Conservation (phyloP, 92 coral and sea anemone genomes). For the Scolanthus callimorphus region DNA sequence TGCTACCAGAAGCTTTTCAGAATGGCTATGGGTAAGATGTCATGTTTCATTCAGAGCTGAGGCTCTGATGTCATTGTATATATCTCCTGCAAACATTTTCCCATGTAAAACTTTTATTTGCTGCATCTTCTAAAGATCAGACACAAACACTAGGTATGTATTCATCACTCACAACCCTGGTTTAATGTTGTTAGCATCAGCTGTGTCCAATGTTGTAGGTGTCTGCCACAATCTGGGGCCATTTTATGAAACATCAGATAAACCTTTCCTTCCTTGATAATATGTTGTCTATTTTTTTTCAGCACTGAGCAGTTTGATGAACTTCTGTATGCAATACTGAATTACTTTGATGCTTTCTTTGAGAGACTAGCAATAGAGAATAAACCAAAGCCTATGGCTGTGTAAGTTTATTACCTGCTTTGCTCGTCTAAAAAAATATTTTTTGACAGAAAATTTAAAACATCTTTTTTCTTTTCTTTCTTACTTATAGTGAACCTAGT, state of each 20-base stretch:
- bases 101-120: not conserved
- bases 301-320: slow-evolving; percentile 95
- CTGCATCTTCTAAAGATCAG: not conserved
- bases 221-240: too few relatives aligned
- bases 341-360: slow-evolving; percentile 96
- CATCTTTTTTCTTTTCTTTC: too few relatives aligned
- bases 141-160: not conserved
- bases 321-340: slow-evolving; percentile 77
- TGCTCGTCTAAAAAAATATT: too few relatives aligned
- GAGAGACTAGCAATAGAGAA: slow-evolving; percentile 92
- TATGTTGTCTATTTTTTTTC: too few relatives aligned
- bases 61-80: too few relatives aligned
- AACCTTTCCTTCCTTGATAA: too few relatives aligned
- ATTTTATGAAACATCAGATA: too few relatives aligned
- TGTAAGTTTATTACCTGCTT: slow-evolving; percentile 71
- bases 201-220: too few relatives aligned
- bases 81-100: not conserved
- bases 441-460: too few relatives aligned
- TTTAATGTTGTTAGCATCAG: too few relatives aligned
- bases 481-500: slow-evolving; percentile 99
- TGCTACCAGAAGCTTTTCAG: slow-evolving; percentile 72
- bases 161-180: not conserved
- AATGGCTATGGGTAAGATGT: slow-evolving; percentile 61
- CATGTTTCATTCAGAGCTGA: not conserved
- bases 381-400: slow-evolving; percentile 99